Evolutionary conservation across 2,797 vertebrate species (phyloP).

Genomic region (Halcyon leucocephala): DNA sequence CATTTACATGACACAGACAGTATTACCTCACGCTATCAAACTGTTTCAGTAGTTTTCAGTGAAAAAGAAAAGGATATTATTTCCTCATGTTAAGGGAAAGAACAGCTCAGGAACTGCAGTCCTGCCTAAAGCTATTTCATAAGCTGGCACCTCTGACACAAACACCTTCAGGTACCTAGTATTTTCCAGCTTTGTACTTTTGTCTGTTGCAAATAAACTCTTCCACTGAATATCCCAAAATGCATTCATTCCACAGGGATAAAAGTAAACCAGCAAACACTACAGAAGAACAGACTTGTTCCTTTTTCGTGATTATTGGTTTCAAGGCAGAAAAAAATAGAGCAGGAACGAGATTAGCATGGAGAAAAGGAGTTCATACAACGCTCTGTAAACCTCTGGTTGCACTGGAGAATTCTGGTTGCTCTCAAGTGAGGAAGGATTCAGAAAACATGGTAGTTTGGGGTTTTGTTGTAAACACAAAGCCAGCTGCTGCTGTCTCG

Average conservation of each 20-base stretch:
- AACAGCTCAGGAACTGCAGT: neutral
- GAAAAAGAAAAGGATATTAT: neutral
- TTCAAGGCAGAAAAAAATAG: neutral
- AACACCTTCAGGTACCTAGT: neutral
- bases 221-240: neutral
- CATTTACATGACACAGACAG: too few relatives aligned
- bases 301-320: neutral
- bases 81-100: neutral
- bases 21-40: accelerated
- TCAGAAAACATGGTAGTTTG: accelerated
- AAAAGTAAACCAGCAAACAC: neutral
- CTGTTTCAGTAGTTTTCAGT: neutral
- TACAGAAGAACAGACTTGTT: neutral
- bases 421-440: neutral
- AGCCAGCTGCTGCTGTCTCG: neutral
- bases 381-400: accelerated
- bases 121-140: neutral
- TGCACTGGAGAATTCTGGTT: neutral
- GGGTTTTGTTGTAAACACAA: neutral
- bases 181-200: neutral
- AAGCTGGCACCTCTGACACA: neutral
- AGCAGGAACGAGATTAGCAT: neutral
- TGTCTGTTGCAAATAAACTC: neutral
- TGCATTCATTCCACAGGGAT: neutral
- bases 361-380: neutral